phyloP scores from a whole-genome alignment of 2,888 invertebrate species.

The Emesis furor region DNA sequence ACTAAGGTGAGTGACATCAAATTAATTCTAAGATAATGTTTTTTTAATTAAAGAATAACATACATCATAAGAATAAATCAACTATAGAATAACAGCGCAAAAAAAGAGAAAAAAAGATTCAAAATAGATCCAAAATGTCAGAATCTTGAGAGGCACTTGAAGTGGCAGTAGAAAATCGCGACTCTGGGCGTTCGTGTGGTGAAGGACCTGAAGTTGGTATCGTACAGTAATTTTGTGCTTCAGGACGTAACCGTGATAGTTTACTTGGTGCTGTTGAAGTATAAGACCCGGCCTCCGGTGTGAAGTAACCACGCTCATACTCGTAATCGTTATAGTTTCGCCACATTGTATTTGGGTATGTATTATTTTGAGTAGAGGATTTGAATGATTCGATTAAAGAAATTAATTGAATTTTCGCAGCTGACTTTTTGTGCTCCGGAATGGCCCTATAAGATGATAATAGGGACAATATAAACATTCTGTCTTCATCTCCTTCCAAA shows the following conservation, averaged over 20 bases:
- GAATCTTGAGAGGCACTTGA: slow-evolving; percentile 60
- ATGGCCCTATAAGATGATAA: not conserved
- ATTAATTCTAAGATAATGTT: no score
- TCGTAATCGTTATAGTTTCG: not conserved
- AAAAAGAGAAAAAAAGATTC: no score
- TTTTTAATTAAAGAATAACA: no score
- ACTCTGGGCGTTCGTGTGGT: slow-evolving; percentile 56
- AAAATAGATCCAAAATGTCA: slow-evolving; percentile 44
- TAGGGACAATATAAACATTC: not conserved
- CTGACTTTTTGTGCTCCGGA: not conserved
- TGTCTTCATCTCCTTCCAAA: not conserved
- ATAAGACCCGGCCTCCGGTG: not conserved
- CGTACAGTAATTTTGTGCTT: slow-evolving; percentile 54
- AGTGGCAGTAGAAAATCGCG: slow-evolving; percentile 59
- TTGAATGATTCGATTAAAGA: not conserved
- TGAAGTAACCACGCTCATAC: slow-evolving; percentile 2
- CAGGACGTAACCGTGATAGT: not conserved
- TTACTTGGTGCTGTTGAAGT: no score
- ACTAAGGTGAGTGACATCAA: no score
- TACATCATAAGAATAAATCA: no score
- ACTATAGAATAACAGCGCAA: no score
- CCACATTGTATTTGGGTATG: slow-evolving; percentile 4
- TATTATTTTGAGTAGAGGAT: not conserved
- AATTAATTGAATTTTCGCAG: not conserved
- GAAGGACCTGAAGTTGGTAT: slow-evolving; percentile 61